phyloP scores from a whole-genome alignment of 2,888 invertebrate species.

The Leptopilina myrica region DNA sequence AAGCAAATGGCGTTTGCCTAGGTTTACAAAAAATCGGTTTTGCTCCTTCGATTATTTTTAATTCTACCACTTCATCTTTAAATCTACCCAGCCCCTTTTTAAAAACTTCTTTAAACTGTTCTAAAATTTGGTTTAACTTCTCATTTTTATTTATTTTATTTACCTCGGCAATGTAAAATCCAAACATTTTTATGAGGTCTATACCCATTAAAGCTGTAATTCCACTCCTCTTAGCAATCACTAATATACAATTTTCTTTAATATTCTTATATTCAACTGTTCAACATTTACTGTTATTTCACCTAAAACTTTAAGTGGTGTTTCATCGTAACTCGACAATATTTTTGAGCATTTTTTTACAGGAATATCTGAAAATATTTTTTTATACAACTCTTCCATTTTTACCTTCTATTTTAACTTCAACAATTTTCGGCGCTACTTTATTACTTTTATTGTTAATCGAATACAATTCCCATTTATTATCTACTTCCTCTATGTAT shows the following conservation, averaged over 20 bases:
- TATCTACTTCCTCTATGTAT: too few relatives aligned
- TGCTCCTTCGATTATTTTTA: conserved; percentile 45
- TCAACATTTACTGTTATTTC: conserved; percentile 47
- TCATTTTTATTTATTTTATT: conserved; percentile 25
- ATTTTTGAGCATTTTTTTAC: conserved; percentile 38
- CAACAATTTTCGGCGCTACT: too few relatives aligned
- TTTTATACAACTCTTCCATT: conserved; percentile 48
- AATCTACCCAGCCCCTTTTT: conserved; percentile 45
- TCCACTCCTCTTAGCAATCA: conserved; percentile 47
- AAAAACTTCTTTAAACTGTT: conserved; percentile 39
- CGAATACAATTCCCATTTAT: too few relatives aligned
- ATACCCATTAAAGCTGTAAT: conserved; percentile 49
- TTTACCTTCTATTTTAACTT: conserved; percentile 34
- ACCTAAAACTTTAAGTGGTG: conserved; percentile 45
- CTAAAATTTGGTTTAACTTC: conserved; percentile 17
- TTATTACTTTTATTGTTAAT: too few relatives aligned
- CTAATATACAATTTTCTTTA: conserved; percentile 30
- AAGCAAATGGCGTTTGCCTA: conserved; percentile 48
- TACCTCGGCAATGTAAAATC: conserved; percentile 43
- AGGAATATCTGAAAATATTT: conserved; percentile 13
- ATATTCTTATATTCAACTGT: conserved; percentile 35
- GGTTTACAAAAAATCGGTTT: conserved; percentile 47
- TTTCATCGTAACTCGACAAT: conserved; percentile 49
- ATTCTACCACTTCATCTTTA: conserved; percentile 43
- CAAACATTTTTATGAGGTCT: conserved; percentile 51